Base-by-base conservation (phyloP, 2,113 vertebrate genomes). In the Centropus unirufus region DNA sequence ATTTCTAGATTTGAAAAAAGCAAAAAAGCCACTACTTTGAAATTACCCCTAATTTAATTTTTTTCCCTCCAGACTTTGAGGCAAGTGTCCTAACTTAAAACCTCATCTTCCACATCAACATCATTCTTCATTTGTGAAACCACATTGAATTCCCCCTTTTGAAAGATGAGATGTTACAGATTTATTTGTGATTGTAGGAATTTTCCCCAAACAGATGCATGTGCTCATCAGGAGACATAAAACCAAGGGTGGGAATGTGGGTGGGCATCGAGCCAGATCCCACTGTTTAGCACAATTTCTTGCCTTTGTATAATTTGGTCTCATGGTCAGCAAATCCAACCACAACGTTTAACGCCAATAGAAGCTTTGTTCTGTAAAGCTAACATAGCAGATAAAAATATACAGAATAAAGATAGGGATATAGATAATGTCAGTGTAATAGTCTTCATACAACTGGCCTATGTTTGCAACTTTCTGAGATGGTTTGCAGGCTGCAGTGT, bases 81-180 rank as follows among this genome's bases (percentile, higher is more conserved):
- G 32, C 47, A 81, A 75, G 8, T 5, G 4, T 29, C 26, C 36
- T 40, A 76, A 84, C 73, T 68, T 52, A 36, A 90, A 94, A 76
- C 54, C 44, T 92, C 76, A 75, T 75, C 44, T 93, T 75, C 32
- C 69, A 70, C 72, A 87, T 74, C 44, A 83, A 42, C 18, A 57
- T 14, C 8, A 22, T 46, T 73, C 34, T 49, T 86, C 61, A 72
- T 64, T 72, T 77, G 49, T 20, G 59, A 93, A 67, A 26, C 55
- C 57, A 64, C 17, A 52, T 2, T 21, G 75, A 94, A 90, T 88
- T 94, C 21, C 72, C 82, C 76, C 74, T 52, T 55, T 29, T 66
- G 66, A 72, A 94, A 94, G 52, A 1, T 44, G 40, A 86, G 72
- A 79, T 27, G 9, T 36, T 58, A 46, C 23, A 66, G 36, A 83